Percentiles rank a stretch among this genome's conserved stretches.
Conservation (phyloP, 1,140 invertebrate genomes). For the Helicoverpa armigera region DNA sequence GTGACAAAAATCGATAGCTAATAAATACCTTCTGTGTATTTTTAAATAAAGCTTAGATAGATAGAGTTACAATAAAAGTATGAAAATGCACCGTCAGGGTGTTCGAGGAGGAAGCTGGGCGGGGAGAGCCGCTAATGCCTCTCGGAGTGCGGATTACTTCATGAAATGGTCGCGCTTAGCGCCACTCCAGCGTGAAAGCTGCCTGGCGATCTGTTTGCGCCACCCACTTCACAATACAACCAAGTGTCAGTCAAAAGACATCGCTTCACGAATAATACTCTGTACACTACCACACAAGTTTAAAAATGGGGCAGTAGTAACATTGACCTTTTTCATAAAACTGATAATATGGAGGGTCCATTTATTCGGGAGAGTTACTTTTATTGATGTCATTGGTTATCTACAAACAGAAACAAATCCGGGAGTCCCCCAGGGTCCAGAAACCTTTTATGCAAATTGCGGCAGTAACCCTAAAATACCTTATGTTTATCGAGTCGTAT, state of each 20-base stretch:
- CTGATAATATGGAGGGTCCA: constrained; percentile 23
- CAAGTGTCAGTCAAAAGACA: constrained; percentile 60
- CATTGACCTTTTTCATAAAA: constrained; percentile 22
- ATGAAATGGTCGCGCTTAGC: constrained; percentile 74
- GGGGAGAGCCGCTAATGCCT: constrained; percentile 72
- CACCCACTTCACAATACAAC: constrained; percentile 68
- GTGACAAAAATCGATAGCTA: not conserved
- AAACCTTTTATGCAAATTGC: constrained; percentile 47
- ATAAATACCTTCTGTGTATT: constrained; percentile 9
- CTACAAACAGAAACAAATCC: constrained; percentile 38
- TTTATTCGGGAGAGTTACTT: constrained; percentile 40
- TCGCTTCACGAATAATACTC: constrained; percentile 28
- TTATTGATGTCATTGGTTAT: constrained; percentile 41
- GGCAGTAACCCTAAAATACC: constrained; percentile 23
- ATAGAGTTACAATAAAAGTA: constrained; percentile 68
- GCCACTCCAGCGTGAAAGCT: constrained; percentile 70
- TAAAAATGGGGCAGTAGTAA: constrained; percentile 6
- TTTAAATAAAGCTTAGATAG: constrained; percentile 41
- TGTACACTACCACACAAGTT: not conserved
- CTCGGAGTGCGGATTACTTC: constrained; percentile 75
- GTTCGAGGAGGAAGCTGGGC: constrained; percentile 47
- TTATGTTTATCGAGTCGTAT: constrained; percentile 35
- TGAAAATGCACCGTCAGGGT: constrained; percentile 63
- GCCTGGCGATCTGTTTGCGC: constrained; percentile 67
- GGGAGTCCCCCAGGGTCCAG: not conserved